A percentile compares a stretch with the other conserved stretches of the same genome.
Conservation (phyloP, 2,888 invertebrate species). For the Chromoteleia sp. region DNA sequence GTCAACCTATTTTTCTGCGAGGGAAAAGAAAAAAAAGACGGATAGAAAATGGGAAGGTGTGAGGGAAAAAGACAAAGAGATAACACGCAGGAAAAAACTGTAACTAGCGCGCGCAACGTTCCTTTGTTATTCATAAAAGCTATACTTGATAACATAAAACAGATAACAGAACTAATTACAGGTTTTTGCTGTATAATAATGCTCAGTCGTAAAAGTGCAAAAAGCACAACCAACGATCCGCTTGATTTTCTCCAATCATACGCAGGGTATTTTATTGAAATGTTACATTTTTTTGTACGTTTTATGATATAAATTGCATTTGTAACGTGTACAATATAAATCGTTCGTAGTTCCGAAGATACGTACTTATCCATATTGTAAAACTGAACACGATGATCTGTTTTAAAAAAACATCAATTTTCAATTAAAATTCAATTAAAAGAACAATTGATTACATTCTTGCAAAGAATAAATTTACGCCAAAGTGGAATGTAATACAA, state of each 20-base stretch:
- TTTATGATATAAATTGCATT: not conserved
- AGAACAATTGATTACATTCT: too few relatives aligned
- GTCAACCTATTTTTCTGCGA: slow-evolving; percentile 28
- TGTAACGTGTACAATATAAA: not conserved
- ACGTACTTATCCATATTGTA: too few relatives aligned
- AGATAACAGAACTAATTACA: slow-evolving; percentile 43
- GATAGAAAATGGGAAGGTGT: not conserved
- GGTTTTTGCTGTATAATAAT: slow-evolving; percentile 14
- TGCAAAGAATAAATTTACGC: too few relatives aligned
- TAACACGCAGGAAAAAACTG: slow-evolving; percentile 10
- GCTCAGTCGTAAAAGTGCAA: not conserved
- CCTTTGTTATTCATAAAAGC: slow-evolving; percentile 42
- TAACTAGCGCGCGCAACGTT: slow-evolving; percentile 15
- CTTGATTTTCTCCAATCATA: slow-evolving; percentile 1
- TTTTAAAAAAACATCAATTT: too few relatives aligned
- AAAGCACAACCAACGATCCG: slow-evolving; percentile 7
- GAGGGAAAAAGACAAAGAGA: slow-evolving; percentile 5
- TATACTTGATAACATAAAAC: slow-evolving; percentile 25
- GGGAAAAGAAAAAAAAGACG: not conserved
- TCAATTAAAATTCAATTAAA: too few relatives aligned
- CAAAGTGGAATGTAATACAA: too few relatives aligned
- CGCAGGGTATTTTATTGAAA: not conserved
- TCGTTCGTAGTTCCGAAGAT: too few relatives aligned
- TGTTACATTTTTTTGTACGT: not conserved
- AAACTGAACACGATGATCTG: too few relatives aligned